phyloP scores from a whole-genome alignment of 2,888 invertebrate genomes.

The Lucinisca nassula region DNA sequence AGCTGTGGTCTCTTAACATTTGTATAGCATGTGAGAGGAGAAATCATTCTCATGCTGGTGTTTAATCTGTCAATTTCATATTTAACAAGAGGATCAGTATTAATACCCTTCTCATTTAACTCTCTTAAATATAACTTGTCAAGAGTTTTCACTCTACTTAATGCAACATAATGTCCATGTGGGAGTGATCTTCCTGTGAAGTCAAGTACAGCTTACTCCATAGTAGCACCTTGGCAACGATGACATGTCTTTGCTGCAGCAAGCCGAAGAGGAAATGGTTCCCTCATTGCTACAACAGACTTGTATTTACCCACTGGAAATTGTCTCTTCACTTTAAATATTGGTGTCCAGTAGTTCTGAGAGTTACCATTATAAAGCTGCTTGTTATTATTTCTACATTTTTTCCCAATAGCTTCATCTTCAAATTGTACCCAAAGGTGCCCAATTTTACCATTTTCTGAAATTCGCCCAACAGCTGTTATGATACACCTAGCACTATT shows the following conservation, averaged over 20 bases:
- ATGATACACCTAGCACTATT: too few relatives aligned
- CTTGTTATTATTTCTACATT: neutral
- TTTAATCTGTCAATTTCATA: too few relatives aligned
- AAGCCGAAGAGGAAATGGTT: slow-evolving; percentile 43
- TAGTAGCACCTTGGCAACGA: slow-evolving; percentile 51
- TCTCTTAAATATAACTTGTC: neutral
- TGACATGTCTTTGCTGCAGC: too few relatives aligned
- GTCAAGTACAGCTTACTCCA: slow-evolving; percentile 43
- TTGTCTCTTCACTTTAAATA: slow-evolving; percentile 35
- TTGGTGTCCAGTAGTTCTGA: slow-evolving; percentile 32
- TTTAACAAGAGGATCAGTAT: too few relatives aligned
- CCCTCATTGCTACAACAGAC: slow-evolving; percentile 21
- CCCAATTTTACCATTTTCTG: neutral
- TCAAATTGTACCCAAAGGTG: slow-evolving; percentile 37
- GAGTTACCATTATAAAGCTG: slow-evolving; percentile 11
- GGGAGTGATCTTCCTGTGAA: slow-evolving; percentile 9
- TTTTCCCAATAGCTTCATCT: slow-evolving; percentile 25
- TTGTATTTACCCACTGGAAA: slow-evolving; percentile 37
- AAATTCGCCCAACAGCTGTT: neutral
- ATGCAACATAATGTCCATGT: slow-evolving; percentile 16
- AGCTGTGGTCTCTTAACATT: too few relatives aligned
- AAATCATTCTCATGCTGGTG: too few relatives aligned
- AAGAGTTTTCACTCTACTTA: neutral
- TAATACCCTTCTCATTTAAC: too few relatives aligned
- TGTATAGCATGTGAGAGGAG: too few relatives aligned